Evolutionary conservation across 1,140 invertebrate genomes (phyloP).

Genomic region (Formica exsecta): DNA sequence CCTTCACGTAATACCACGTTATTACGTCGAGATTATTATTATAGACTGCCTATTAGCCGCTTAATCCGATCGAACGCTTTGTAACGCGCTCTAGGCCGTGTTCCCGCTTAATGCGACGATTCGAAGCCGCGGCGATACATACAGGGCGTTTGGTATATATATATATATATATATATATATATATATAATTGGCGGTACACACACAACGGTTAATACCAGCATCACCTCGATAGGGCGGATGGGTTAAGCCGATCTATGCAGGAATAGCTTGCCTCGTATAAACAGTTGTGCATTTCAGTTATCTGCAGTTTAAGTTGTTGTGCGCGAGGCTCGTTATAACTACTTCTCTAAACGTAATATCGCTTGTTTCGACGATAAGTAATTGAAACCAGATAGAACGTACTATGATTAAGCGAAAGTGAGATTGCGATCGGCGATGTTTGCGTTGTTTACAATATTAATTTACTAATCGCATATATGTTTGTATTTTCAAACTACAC

Average conservation of each 20-base stretch:
- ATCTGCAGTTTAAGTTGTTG: not conserved
- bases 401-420: not conserved
- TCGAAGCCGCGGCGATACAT: conserved; percentile 22
- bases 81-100: conserved; percentile 76
- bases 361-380: not conserved
- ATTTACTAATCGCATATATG: not conserved
- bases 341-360: not conserved
- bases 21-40: conserved; percentile 76
- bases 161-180: too few relatives aligned
- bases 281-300: conserved; percentile 39
- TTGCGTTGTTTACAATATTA: not conserved
- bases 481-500: not conserved
- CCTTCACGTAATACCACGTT: conserved; percentile 75
- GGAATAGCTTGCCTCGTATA: not conserved
- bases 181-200: conserved; percentile 52
- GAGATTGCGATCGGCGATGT: not conserved
- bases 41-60: conserved; percentile 77
- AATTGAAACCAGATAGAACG: not conserved
- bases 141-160: conserved; percentile 44
- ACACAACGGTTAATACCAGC: conserved; percentile 20
- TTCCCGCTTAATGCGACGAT: conserved; percentile 71
- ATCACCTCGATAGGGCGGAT: not conserved
- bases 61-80: conserved; percentile 78
- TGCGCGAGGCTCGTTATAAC: conserved; percentile 1
- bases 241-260: conserved; percentile 34